phyloP scores from a whole-genome alignment of 2,113 vertebrate genomes.

The Anhinga anhinga region DNA sequence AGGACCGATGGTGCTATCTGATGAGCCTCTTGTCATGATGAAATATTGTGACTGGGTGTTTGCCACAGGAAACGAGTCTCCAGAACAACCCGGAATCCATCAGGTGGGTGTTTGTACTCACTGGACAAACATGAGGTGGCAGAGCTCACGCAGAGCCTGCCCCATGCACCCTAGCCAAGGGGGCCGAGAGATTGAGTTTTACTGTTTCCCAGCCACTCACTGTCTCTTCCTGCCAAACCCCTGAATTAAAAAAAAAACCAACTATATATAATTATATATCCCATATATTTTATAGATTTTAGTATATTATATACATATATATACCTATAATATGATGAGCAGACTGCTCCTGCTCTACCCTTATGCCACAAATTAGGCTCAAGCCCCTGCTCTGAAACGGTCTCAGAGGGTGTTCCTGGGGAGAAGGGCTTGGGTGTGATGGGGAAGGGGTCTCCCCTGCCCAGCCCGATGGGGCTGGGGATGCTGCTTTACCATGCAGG shows the following conservation, averaged over 20 bases:
- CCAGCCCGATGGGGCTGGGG: no score
- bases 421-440: not conserved
- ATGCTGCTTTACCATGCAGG: not conserved
- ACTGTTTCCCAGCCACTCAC: not conserved
- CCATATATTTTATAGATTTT: no score
- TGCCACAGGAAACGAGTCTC: not conserved
- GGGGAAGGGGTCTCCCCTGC: not conserved
- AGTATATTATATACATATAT: no score
- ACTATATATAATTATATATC: no score
- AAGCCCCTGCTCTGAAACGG: not conserved
- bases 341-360: not conserved
- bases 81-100: not conserved
- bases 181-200: not conserved
- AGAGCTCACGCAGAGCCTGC: not conserved
- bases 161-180: not conserved
- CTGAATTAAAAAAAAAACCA: no score
- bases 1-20: accelerated
- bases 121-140: not conserved
- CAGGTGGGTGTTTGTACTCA: accelerated
- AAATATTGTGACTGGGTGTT: not conserved
- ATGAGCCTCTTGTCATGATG: not conserved
- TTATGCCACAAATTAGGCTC: not conserved
- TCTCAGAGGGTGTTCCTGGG: no score
- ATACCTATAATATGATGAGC: no score
- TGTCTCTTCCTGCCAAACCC: not conserved